Evolutionary conservation across 2,113 vertebrate species (phyloP).

Genomic region (Prochilodus magdalenae): DNA sequence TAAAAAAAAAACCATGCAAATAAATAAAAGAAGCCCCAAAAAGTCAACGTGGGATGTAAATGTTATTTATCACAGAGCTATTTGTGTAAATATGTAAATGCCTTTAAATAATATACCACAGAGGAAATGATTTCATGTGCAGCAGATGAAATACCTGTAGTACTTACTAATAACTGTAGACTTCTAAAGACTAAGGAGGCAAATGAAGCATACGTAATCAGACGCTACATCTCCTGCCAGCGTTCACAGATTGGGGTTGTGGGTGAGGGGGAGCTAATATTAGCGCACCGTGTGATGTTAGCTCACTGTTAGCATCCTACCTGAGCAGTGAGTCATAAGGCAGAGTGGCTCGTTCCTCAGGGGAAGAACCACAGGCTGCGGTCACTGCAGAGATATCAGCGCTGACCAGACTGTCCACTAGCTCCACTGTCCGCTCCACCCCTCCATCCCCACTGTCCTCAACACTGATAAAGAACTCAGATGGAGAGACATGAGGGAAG

Average conservation of each 20-base stretch:
- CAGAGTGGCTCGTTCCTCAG: not conserved
- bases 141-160: too few relatives aligned
- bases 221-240: not conserved
- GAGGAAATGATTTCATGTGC: too few relatives aligned
- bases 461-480: not conserved
- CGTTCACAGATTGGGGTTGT: not conserved
- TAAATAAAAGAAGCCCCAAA: too few relatives aligned
- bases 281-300: not conserved
- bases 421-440: not conserved
- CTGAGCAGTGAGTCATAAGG: not conserved
- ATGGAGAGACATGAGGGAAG: not conserved
- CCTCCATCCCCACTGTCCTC: not conserved
- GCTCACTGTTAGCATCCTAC: not conserved
- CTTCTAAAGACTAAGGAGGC: not conserved
- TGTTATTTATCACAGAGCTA: too few relatives aligned
- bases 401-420: not conserved
- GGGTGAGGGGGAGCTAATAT: not conserved
- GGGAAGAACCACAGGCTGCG: not conserved
- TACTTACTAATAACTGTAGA: not conserved
- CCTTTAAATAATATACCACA: too few relatives aligned
- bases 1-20: too few relatives aligned
- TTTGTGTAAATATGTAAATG: too few relatives aligned
- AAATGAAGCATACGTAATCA: not conserved
- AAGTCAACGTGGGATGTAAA: too few relatives aligned
- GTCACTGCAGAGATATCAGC: slow-evolving; percentile 5